Base-by-base conservation (phyloP, 2,797 vertebrate genomes). In the Pangasius mekongensis region DNA sequence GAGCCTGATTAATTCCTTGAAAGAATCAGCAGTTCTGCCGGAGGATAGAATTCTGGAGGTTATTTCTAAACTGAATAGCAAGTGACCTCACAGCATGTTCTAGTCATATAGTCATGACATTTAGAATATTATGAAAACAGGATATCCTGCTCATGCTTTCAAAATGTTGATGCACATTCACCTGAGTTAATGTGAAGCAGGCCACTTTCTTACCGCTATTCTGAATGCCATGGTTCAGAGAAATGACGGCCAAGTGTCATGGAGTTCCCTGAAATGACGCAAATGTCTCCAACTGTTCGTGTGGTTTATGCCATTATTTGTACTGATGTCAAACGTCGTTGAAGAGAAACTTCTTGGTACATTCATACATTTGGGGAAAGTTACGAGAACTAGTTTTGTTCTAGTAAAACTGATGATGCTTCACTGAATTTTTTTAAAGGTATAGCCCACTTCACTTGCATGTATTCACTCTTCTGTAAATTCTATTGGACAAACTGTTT, bases 81-180 rank as follows among this genome's bases (percentile, higher is more conserved):
- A 62, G 30, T 92, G 76, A 92, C 86, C 84, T 92, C 89, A 36
- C 91, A 86, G 52, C 91, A 80, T 52, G n/a, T 69, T 86, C 22
- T 76, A 86, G 43, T 69, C 64, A 84, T 36, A 54, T 27, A 54
- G n/a, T 76, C 91, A 90, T 95, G 95, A 96, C 95, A 95, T 96
- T 95, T 96, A 95, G 87, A 91, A 66, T 36, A 92, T 91, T 89
- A 64, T 94, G 90, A 95, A 94, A 95, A 95, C 95, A 96, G 95
- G 95, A 96, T 96, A 96, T 96, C 95, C 94, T 96, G 94, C 90
- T 78, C n/a, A 54, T 92, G 92, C 87, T 93, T 93, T 93, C 88
- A 93, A 93, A 93, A 86, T 93, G 83, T 91, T 91, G 90, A 91
- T 87, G 88, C 62, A 30, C 81, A 64, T 92, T 92, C 60, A 92